phyloP scores from a whole-genome alignment of 1,140 invertebrate species.

The Drosophila sucinea region DNA sequence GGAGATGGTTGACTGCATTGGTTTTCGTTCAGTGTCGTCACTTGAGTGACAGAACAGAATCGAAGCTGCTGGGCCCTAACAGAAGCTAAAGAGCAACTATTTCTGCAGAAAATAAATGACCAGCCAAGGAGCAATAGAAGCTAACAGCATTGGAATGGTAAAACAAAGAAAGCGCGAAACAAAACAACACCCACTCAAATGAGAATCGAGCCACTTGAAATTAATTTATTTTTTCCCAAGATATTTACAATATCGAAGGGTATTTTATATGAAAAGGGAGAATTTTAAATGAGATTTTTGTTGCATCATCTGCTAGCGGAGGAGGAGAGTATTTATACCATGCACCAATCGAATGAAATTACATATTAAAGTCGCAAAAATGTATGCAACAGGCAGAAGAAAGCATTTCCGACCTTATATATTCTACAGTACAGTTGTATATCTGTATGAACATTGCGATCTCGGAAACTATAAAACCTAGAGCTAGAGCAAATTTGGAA shows the following conservation, averaged over 20 bases:
- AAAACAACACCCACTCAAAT: constrained; percentile 1
- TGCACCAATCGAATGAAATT: too few species aligned
- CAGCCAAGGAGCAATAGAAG: constrained; percentile 8
- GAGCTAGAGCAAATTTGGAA: too few species aligned
- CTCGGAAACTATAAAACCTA: too few species aligned
- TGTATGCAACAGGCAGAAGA: too few species aligned
- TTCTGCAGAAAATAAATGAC: constrained; percentile 44
- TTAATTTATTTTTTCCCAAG: constrained; percentile 56
- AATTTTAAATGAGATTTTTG: background rate
- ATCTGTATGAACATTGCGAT: too few species aligned
- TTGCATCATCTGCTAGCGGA: background rate
- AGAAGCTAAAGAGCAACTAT: constrained; percentile 55
- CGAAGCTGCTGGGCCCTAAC: constrained; percentile 3
- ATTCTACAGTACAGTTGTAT: too few species aligned
- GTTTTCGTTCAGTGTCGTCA: constrained; percentile 21
- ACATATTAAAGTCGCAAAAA: too few species aligned
- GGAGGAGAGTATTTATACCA: too few species aligned
- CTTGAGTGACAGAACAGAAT: constrained; percentile 27
- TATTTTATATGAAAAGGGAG: too few species aligned
- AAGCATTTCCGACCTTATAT: too few species aligned
- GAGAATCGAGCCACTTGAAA: constrained; percentile 46
- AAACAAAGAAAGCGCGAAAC: constrained; percentile 13
- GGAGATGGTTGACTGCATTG: constrained; percentile 4
- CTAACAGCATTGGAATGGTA: background rate
- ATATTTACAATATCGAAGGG: constrained; percentile 3